A percentile compares a stretch with the other conserved stretches of the same genome.
phyloP scores from a whole-genome alignment of 1,140 invertebrate genomes.

The Leptinotarsa defecta region DNA sequence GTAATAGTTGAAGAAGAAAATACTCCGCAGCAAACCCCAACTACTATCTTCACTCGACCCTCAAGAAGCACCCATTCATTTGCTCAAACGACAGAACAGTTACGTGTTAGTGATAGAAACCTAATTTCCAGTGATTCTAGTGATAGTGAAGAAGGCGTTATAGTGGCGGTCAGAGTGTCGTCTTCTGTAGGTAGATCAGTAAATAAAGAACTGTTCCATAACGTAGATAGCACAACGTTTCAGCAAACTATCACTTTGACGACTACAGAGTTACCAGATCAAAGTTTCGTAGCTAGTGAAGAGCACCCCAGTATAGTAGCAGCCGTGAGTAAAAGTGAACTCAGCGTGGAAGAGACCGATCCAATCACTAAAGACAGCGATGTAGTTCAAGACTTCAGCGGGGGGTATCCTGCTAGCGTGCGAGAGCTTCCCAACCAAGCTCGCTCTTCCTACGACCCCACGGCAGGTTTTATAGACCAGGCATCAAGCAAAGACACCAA shows the following conservation, averaged over 20 bases:
- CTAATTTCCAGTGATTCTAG: conserved; percentile 38
- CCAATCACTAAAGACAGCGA: conserved; percentile 57
- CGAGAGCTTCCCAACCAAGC: conserved; percentile 24
- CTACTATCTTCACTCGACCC: neutral
- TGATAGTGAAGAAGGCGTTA: conserved; percentile 36
- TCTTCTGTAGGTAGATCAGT: conserved; percentile 51
- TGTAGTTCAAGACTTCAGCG: conserved; percentile 26
- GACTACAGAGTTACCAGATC: conserved; percentile 28
- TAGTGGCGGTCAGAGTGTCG: conserved; percentile 55
- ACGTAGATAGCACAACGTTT: conserved; percentile 13
- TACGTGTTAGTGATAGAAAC: conserved; percentile 14
- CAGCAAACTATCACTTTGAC: conserved; percentile 13
- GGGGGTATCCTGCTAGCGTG: conserved; percentile 37
- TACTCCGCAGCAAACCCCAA: neutral
- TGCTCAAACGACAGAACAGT: conserved; percentile 36
- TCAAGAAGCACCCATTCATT: conserved; percentile 31
- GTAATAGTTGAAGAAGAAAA: conserved; percentile 24
- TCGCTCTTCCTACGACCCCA: conserved; percentile 25
- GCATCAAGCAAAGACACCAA: conserved; percentile 55
- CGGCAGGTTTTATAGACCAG: conserved; percentile 27
- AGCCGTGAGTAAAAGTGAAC: conserved; percentile 61
- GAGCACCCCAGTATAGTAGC: conserved; percentile 60
- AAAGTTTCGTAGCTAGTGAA: conserved; percentile 56
- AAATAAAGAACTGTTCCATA: conserved; percentile 28
- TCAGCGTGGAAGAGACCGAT: conserved; percentile 61